A percentile compares a stretch with the other conserved stretches of the same genome.
phyloP scores from a whole-genome alignment of 2,797 vertebrate genomes.

The Halcyon chelicuti region DNA sequence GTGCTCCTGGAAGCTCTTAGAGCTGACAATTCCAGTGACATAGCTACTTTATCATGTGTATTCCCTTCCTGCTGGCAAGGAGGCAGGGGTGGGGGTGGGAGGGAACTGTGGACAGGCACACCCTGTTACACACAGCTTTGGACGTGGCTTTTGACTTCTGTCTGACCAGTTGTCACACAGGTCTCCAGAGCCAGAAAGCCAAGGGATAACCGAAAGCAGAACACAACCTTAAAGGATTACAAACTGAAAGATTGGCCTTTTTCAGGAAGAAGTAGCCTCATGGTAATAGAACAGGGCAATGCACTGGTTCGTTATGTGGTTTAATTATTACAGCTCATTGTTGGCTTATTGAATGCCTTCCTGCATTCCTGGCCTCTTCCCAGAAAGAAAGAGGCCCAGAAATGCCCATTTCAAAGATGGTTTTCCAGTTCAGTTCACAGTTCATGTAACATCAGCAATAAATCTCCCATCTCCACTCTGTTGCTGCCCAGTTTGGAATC shows the following conservation, averaged over 20 bases:
- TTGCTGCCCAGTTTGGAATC: not conserved
- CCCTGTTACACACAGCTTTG: not conserved
- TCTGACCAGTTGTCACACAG: not conserved
- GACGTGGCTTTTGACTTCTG: not conserved
- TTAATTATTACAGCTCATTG: not conserved
- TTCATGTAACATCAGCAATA: not conserved
- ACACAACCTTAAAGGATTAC: not conserved
- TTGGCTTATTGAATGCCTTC: not conserved
- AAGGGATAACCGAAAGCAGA: not conserved
- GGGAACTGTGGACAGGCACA: not conserved
- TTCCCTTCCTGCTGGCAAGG: not conserved
- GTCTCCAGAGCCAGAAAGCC: not conserved
- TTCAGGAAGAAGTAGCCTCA: not conserved
- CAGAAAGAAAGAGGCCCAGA: not conserved
- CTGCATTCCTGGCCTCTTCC: slow-evolving; percentile 7
- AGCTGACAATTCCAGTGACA: not conserved
- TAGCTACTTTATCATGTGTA: not conserved
- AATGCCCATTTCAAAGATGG: slow-evolving; percentile 7
- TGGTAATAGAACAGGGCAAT: not conserved
- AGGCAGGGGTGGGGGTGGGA: not conserved
- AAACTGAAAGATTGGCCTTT: not conserved
- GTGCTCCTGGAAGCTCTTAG: not conserved
- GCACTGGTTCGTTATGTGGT: not conserved
- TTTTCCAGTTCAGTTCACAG: slow-evolving; percentile 37
- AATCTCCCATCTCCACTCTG: not conserved